Percentiles rank a stretch among this genome's conserved stretches.
phyloP scores from a whole-genome alignment of 2,113 vertebrate species.

The Danio rerio region DNA sequence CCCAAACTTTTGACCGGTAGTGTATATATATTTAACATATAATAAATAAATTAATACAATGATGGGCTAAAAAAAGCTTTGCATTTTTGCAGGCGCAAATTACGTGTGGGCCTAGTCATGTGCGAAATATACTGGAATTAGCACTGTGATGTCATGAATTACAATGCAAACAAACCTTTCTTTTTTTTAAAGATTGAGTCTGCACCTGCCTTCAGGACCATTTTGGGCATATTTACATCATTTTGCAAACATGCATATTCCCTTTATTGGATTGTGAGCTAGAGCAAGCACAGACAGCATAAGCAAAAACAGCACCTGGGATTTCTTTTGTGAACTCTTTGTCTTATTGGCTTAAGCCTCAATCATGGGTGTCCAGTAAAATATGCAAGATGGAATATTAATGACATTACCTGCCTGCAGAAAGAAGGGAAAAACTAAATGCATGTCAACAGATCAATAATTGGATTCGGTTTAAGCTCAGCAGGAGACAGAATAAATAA shows the following conservation, averaged over 20 bases:
- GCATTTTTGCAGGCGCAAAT: too few species aligned
- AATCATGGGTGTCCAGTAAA: neutral
- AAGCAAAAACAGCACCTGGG: neutral
- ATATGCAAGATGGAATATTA: neutral
- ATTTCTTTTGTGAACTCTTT: neutral
- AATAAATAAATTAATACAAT: too few species aligned
- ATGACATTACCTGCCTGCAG: neutral
- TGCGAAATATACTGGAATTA: neutral
- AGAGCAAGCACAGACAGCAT: neutral
- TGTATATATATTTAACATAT: too few species aligned
- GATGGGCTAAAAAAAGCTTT: too few species aligned
- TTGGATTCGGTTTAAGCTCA: constrained; percentile 3
- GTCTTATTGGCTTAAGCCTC: neutral
- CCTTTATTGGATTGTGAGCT: neutral
- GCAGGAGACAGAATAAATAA: constrained; percentile 13
- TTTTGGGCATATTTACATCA: neutral
- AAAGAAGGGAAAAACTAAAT: neutral
- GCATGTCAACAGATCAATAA: constrained; percentile 38
- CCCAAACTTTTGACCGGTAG: too few species aligned
- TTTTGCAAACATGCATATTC: neutral
- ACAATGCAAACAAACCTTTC: neutral
- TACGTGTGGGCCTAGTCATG: too few species aligned
- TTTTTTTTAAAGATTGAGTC: neutral
- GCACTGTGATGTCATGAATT: neutral
- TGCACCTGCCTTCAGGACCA: neutral